Percentiles rank a stretch among this genome's conserved stretches.
Evolutionary conservation across 2,113 vertebrate species (phyloP).

Genomic region (Mirza zaza): DNA sequence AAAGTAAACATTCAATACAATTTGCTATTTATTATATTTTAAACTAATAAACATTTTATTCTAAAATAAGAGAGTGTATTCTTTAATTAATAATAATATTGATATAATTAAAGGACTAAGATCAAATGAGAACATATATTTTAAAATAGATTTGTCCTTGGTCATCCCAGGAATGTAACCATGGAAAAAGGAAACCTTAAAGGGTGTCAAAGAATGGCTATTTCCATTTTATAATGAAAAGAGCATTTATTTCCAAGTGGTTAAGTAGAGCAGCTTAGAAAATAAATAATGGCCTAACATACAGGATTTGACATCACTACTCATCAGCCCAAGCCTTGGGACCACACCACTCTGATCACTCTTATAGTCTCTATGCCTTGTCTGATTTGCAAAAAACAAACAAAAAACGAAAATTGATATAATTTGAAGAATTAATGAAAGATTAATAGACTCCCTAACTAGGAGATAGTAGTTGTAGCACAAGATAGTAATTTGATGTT

Average conservation of each 20-base stretch:
- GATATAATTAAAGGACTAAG: background rate
- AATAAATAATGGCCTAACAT: background rate
- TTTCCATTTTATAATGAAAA: constrained; percentile 6
- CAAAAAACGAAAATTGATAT: background rate
- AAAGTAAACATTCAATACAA: background rate
- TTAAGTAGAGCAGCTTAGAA: background rate
- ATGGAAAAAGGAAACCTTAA: background rate
- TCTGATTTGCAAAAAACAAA: background rate
- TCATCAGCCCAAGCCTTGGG: background rate
- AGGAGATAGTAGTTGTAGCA: background rate
- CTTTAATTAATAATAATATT: background rate
- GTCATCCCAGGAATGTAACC: background rate
- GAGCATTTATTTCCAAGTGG: background rate
- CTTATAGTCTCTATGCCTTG: background rate
- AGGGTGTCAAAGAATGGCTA: background rate
- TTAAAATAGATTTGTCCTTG: constrained; percentile 17
- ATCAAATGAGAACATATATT: background rate
- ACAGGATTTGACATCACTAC: background rate
- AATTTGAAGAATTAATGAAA: background rate
- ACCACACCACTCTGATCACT: background rate
- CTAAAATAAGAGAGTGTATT: background rate
- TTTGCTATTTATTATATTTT: constrained; percentile 29
- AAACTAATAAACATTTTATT: constrained; percentile 15
- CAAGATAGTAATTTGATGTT: background rate
- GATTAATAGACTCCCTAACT: background rate